A percentile compares a stretch with the other conserved stretches of the same genome.
Evolutionary conservation across 35 echinoderm and acorn worm genomes (phyloP).

Genomic region (Amphiura filiformis): DNA sequence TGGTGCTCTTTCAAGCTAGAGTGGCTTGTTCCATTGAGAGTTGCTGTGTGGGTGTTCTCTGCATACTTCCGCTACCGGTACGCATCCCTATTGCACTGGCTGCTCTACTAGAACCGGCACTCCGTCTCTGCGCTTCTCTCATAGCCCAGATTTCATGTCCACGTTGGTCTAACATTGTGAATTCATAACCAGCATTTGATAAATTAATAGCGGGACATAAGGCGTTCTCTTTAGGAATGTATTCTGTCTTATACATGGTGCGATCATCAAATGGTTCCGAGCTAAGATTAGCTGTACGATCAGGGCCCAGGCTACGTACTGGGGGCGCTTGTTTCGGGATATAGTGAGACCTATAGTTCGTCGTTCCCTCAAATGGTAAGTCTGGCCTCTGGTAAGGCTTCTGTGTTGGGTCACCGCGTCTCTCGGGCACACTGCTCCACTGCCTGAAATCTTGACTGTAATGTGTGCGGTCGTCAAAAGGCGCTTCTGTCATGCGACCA

Average conservation of each 20-base stretch:
- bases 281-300: slow-evolving; percentile 67
- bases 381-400: slow-evolving; percentile 76
- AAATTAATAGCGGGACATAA: slow-evolving; percentile 88
- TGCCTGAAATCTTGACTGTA: slow-evolving; percentile 89
- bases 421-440: slow-evolving; percentile 68
- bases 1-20: neutral
- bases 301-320: slow-evolving; percentile 74
- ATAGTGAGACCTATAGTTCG: slow-evolving; percentile 81
- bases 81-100: neutral
- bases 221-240: slow-evolving; percentile 70
- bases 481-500: slow-evolving; percentile 42
- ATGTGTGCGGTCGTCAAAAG: slow-evolving; percentile 91
- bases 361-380: slow-evolving; percentile 79
- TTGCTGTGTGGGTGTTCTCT: slow-evolving; percentile 16
- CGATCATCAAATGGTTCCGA: slow-evolving; percentile 94
- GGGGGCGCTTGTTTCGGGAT: slow-evolving; percentile 71
- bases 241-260: slow-evolving; percentile 93
- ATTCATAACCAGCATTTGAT: slow-evolving; percentile 55
- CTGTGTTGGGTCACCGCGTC: slow-evolving; percentile 79
- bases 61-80: neutral
- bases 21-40: slow-evolving; percentile 28
- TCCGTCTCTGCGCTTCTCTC: slow-evolving; percentile 30
- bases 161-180: slow-evolving; percentile 45
- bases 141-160: slow-evolving; percentile 91
- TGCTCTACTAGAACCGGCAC: neutral